Evolutionary conservation across 1,140 invertebrate genomes (phyloP), one percentile per base, ranked within the genome.

Genomic region (Drosophila teissieri): DNA sequence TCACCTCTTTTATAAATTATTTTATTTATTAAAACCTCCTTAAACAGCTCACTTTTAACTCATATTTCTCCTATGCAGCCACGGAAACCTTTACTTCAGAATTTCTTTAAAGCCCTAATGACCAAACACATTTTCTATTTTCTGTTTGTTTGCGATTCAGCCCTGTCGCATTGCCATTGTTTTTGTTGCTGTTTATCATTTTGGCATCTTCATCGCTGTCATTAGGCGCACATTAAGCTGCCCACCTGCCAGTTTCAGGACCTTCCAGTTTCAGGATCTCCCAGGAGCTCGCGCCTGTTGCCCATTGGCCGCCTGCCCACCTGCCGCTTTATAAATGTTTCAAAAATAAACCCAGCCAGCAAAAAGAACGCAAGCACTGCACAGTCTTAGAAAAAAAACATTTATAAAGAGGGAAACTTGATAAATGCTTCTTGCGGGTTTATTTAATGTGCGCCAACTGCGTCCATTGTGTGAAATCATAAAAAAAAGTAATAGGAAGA

Each of bases 131-230:
- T 86, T 78, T 81, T 56, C 78, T 46, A 67, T 75, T 81, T 72
- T 37, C 49, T 48, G n/a, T 82, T 78, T 86, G 64, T 75, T 82
- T 82, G 57, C 68, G 61, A 68, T 69, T 73, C 61, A 49, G 42
- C 34, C 68, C 62, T 37, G 45, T 69, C 68, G 68, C 45, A 49
- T 76, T 75, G 49, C 49, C 44, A 46, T 58, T 70, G 56, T 80
- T 57, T 78, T 61, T 81, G 67, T 56, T 82, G 79, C 70, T 88
- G 84, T 86, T 86, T 86, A 86, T 86, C 84, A 86, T 89, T 82
- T 89, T 86, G 83, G 83, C 83, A 83, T 86, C 83, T 86, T 86
- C 82, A 86, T 86, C 78, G 83, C 84, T 86, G 83, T 83, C 83
- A 86, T 86, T 86, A 86, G 86, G 79, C 84, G 63, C 67, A 63